A percentile compares a stretch with the other conserved stretches of the same genome.
These are phyloP conservation scores for Cerceris rybyensis DNA, from an alignment of 2,888 invertebrate species.

Conservation along the genomic window DNA sequence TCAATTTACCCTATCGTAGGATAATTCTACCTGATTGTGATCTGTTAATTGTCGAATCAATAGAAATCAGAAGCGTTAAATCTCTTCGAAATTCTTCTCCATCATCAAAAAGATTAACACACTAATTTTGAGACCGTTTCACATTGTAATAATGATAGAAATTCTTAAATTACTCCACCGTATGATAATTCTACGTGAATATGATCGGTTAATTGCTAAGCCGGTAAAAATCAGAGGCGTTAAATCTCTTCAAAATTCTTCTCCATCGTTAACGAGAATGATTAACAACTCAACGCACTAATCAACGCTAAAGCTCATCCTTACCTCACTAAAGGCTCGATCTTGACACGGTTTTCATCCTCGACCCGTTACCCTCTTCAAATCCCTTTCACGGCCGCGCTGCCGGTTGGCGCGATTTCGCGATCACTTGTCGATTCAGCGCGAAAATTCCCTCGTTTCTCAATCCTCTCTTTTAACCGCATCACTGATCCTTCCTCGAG, in stretches of 20 bases:
- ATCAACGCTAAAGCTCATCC: constrained; percentile 46
- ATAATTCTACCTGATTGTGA: no score
- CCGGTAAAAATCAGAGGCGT: not conserved
- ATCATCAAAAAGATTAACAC: not conserved
- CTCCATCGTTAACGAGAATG: not conserved
- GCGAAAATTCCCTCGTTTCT: constrained; percentile 7
- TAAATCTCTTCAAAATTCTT: not conserved
- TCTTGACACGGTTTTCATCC: constrained; percentile 45
- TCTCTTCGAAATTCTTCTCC: not conserved
- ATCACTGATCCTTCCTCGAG: constrained; percentile 14
- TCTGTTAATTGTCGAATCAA: no score
- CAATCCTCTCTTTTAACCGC: constrained; percentile 6
- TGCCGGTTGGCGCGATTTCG: not conserved
- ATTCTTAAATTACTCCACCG: no score
- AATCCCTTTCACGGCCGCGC: constrained; percentile 11
- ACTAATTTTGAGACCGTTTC: not conserved
- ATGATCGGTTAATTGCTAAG: no score
- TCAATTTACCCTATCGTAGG: no score
- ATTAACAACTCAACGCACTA: constrained; percentile 49
- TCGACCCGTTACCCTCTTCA: constrained; percentile 8
- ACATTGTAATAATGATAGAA: not conserved
- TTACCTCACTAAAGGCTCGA: constrained; percentile 47
- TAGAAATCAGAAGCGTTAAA: no score
- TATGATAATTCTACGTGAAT: no score
- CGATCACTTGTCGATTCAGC: constrained; percentile 9